Conservation (phyloP, 2,797 vertebrate genomes). For the Lithobates pipiens region DNA sequence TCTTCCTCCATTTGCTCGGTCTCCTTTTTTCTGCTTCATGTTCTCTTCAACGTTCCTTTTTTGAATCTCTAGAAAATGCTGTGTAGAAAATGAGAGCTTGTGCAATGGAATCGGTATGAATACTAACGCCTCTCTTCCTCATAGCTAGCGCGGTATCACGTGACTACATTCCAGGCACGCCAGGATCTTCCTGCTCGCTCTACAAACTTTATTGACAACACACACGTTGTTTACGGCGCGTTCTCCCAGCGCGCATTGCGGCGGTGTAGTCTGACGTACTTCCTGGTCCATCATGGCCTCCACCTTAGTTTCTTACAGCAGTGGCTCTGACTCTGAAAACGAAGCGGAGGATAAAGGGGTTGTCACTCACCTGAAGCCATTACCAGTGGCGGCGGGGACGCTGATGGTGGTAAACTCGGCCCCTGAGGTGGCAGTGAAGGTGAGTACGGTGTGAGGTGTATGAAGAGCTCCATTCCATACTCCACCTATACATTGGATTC, state of each 20-base stretch:
- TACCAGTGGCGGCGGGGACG: slow-evolving; percentile 69
- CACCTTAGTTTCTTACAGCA: slow-evolving; percentile 88
- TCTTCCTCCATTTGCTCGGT: too few species aligned
- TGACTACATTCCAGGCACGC: not conserved
- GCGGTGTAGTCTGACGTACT: slow-evolving; percentile 68
- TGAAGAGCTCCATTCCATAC: too few species aligned
- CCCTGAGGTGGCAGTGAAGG: slow-evolving; percentile 96
- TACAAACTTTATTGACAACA: slow-evolving; percentile 37
- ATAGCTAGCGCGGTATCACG: not conserved
- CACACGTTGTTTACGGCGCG: not conserved
- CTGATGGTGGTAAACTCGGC: slow-evolving; percentile 84
- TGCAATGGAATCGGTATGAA: too few species aligned
- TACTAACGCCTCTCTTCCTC: too few species aligned
- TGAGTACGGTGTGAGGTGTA: slow-evolving; percentile 68
- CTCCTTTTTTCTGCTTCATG: too few species aligned
- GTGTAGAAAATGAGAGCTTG: too few species aligned
- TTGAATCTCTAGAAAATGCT: too few species aligned
- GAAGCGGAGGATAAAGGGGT: slow-evolving; percentile 75
- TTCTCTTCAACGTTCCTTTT: too few species aligned
- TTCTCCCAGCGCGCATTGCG: slow-evolving; percentile 48
- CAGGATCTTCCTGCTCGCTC: not conserved
- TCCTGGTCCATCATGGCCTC: slow-evolving; percentile 85
- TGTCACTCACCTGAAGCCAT: slow-evolving; percentile 74
- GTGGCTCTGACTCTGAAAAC: slow-evolving; percentile 88
- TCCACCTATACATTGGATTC: too few species aligned